Percentiles rank a stretch among this genome's conserved stretches.
These are phyloP conservation scores for Periophthalmus magnuspinnatus DNA, from an alignment of 2,797 vertebrate species.

Conservation along the genomic window DNA sequence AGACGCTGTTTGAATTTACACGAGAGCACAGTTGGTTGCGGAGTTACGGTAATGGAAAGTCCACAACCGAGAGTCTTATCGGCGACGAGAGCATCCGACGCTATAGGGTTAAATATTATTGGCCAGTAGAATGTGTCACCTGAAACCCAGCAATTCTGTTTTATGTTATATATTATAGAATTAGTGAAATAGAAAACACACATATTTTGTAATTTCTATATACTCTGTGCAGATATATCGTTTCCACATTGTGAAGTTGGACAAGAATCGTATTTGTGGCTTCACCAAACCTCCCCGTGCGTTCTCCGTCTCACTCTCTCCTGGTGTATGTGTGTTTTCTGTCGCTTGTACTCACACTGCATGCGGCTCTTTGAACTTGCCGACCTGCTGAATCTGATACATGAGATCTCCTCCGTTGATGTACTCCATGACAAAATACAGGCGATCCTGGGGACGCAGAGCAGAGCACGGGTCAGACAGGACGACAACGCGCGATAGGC, in stretches of 20 bases:
- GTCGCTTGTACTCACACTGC: slow-evolving; percentile 87
- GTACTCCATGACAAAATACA: slow-evolving; percentile 98
- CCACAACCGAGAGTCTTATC: too few species aligned
- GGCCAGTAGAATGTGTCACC: too few species aligned
- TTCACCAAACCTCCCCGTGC: neutral
- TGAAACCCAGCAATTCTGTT: neutral
- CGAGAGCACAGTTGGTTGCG: too few species aligned
- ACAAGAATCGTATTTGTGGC: neutral
- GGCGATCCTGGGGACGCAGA: slow-evolving; percentile 81
- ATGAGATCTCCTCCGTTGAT: slow-evolving; percentile 98
- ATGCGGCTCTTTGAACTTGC: slow-evolving; percentile 97
- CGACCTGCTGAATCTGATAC: slow-evolving; percentile 99
- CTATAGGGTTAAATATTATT: too few species aligned
- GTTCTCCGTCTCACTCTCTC: too few species aligned
- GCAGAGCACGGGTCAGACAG: slow-evolving; percentile 19
- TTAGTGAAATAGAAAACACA: neutral
- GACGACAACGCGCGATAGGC: neutral
- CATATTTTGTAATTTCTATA: neutral
- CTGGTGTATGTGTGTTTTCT: neutral
- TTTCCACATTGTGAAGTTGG: neutral
- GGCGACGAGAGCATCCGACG: too few species aligned
- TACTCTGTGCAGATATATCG: neutral
- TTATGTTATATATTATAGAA: neutral
- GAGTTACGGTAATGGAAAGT: too few species aligned
- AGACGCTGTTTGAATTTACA: too few species aligned